Evolutionary conservation across 2,113 vertebrate genomes (phyloP).

Genomic region (Tretioscincus oriximinensis): DNA sequence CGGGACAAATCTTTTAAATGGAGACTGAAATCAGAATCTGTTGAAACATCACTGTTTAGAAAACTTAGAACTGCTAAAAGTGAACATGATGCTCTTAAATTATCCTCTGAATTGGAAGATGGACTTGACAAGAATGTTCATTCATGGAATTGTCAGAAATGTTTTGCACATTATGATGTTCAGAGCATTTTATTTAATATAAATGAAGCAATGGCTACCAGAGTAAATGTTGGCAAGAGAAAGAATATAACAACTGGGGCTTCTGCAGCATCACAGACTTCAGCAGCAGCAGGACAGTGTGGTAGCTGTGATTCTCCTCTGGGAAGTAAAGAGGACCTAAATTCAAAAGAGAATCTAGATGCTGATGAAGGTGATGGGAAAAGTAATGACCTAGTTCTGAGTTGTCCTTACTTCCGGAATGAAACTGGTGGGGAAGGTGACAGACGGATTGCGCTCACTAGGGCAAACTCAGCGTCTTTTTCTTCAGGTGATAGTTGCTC

Average conservation of each 20-base stretch:
- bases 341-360: constrained; percentile 91
- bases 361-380: constrained; percentile 95
- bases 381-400: constrained; percentile 87
- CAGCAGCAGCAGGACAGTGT: constrained; percentile 65
- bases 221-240: constrained; percentile 84
- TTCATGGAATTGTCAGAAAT: constrained; percentile 88
- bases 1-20: constrained; percentile 88
- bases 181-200: constrained; percentile 96
- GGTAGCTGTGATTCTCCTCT: constrained; percentile 85
- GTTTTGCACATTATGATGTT: constrained; percentile 96
- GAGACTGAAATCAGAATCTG: constrained; percentile 85
- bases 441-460: constrained; percentile 88
- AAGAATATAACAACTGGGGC: constrained; percentile 96
- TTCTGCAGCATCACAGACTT: constrained; percentile 88
- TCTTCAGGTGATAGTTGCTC: constrained; percentile 88
- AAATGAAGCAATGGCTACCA: constrained; percentile 88
- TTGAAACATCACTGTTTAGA: constrained; percentile 90
- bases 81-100: constrained; percentile 86
- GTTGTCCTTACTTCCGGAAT: constrained; percentile 92
- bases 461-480: constrained; percentile 84
- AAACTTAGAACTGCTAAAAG: constrained; percentile 90
- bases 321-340: constrained; percentile 92
- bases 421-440: constrained; percentile 95
- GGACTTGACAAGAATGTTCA: constrained; percentile 74
- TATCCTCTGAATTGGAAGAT: constrained; percentile 84